phyloP scores from a whole-genome alignment of 1,140 invertebrate species.

The roundworm (Caenorhabditis elegans) region WBcel235 BX284605.5:20483001-20483500 shows the following conservation, averaged over 20 bases:
- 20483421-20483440: no score
- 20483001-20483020: no score
- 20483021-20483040: no score
- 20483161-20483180: no score
- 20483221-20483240: not conserved
- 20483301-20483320: not conserved
- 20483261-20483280: not conserved
- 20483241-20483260: not conserved
- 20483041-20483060: no score
- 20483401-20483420: not conserved
- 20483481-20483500: not conserved
- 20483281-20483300: slow-evolving; percentile 7
- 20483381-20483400: slow-evolving; percentile 13
- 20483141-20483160: no score
- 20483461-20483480: slow-evolving; percentile 18
- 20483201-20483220: no score
- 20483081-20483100: no score
- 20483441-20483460: not conserved
- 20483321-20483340: not conserved
- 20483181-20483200: no score
- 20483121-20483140: no score
- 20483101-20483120: no score
- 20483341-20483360: not conserved
- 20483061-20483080: no score
- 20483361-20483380: slow-evolving; percentile 15